These are phyloP conservation scores for Eriosoma lanigerum DNA, from an alignment of 1,140 invertebrate genomes.

Conservation along the genomic window DNA sequence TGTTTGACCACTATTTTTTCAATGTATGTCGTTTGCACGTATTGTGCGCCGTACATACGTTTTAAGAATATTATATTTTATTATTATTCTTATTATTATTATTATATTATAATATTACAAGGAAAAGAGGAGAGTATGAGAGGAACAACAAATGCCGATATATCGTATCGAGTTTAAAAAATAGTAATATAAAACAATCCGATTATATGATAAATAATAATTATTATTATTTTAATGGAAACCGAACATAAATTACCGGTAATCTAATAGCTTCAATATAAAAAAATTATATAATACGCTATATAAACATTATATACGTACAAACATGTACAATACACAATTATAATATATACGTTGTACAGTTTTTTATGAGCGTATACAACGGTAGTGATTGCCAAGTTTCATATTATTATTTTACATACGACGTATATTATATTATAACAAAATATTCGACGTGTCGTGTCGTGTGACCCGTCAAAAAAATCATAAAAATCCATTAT, in stretches of 20 bases:
- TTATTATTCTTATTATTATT: too few relatives aligned
- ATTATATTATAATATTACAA: too few relatives aligned
- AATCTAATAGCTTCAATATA: conserved; percentile 23
- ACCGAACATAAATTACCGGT: conserved; percentile 14
- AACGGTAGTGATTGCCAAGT: background rate
- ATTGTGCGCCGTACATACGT: too few relatives aligned
- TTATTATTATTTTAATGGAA: background rate
- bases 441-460: too few relatives aligned
- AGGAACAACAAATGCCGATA: background rate
- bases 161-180: background rate
- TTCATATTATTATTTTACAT: too few relatives aligned
- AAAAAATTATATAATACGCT: too few relatives aligned
- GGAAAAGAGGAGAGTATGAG: background rate
- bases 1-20: too few relatives aligned
- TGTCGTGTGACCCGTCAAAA: too few relatives aligned
- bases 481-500: too few relatives aligned
- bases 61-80: too few relatives aligned
- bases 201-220: background rate
- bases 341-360: background rate
- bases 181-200: background rate
- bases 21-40: too few relatives aligned
- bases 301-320: background rate
- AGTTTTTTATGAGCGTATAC: conserved; percentile 6
- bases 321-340: background rate
- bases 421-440: too few relatives aligned